A percentile compares a stretch with the other conserved stretches of the same genome.
Conservation (phyloP, 2,797 vertebrate genomes). For the Pterois miles region DNA sequence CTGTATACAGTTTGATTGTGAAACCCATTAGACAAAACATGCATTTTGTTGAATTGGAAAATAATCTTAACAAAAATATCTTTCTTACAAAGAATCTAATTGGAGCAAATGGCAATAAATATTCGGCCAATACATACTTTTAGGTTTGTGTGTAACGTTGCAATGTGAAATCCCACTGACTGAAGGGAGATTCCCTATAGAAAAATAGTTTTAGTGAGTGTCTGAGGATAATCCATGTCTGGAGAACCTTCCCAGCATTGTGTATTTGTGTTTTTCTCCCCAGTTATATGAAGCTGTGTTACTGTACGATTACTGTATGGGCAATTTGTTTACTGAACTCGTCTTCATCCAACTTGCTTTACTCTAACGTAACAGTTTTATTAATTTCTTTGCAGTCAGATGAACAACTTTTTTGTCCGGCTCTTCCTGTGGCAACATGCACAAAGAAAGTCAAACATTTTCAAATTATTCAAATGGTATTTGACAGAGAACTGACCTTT, state of each 20-base stretch:
- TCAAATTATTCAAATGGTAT: neutral
- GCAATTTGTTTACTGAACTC: conserved; percentile 56
- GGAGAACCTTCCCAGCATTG: conserved; percentile 29
- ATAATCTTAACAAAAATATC: neutral
- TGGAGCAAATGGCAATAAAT: neutral
- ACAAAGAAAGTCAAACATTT: neutral
- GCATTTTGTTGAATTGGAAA: neutral
- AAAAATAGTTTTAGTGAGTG: neutral
- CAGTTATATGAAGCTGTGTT: conserved; percentile 77
- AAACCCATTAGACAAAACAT: neutral
- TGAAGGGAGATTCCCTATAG: neutral
- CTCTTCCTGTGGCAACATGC: neutral
- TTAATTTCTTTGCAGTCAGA: neutral
- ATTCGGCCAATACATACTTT: neutral
- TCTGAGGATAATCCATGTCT: conserved; percentile 52
- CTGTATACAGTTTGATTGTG: neutral
- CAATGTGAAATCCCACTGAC: neutral
- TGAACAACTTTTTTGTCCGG: neutral
- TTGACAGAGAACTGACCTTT: neutral
- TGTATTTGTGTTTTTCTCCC: conserved; percentile 59
- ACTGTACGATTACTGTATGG: conserved; percentile 71
- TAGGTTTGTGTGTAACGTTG: neutral
- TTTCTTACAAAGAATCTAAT: neutral
- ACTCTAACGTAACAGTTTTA: neutral
- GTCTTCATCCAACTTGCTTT: conserved; percentile 16